Evolutionary conservation across 2,888 invertebrate genomes (phyloP).

Genomic region (Mesochorus sp.): DNA sequence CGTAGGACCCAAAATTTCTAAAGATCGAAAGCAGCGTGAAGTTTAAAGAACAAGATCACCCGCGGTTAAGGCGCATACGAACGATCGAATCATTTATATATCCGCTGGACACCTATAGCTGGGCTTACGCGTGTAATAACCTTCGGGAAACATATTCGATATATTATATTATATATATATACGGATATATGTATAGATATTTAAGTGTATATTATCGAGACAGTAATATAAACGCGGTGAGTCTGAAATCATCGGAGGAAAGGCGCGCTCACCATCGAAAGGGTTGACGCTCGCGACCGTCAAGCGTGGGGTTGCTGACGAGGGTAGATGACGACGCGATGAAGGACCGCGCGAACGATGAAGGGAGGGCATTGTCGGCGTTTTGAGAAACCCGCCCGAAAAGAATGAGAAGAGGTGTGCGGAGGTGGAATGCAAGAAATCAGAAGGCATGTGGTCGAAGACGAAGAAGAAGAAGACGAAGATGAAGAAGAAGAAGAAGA

Average conservation of each 20-base stretch:
- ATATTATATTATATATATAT: not conserved
- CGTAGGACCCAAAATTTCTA: constrained; percentile 37
- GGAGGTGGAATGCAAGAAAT: constrained; percentile 61
- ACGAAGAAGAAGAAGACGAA: constrained; percentile 26
- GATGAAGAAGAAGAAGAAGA: constrained; percentile 54
- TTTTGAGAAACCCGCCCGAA: constrained; percentile 41
- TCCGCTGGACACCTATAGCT: constrained; percentile 23
- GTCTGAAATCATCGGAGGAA: not conserved
- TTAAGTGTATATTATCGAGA: not conserved
- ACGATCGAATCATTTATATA: constrained; percentile 62
- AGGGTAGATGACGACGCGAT: constrained; percentile 56
- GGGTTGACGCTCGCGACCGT: constrained; percentile 25
- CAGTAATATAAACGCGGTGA: not conserved
- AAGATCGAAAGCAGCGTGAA: constrained; percentile 62
- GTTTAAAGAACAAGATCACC: constrained; percentile 66
- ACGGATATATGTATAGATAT: not conserved
- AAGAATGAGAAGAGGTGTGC: constrained; percentile 58
- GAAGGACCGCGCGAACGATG: constrained; percentile 41
- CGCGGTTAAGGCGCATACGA: constrained; percentile 54
- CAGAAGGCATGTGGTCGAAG: constrained; percentile 49
- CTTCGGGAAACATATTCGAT: constrained; percentile 11
- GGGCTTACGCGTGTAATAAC: constrained; percentile 23
- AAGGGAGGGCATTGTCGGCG: constrained; percentile 43
- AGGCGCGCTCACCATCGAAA: not conserved
- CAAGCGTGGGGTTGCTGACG: constrained; percentile 43